A percentile compares a stretch with the other conserved stretches of the same genome.
Evolutionary conservation across 2,113 vertebrate genomes (phyloP).

Genomic region (Spheniscus mendiculus): DNA sequence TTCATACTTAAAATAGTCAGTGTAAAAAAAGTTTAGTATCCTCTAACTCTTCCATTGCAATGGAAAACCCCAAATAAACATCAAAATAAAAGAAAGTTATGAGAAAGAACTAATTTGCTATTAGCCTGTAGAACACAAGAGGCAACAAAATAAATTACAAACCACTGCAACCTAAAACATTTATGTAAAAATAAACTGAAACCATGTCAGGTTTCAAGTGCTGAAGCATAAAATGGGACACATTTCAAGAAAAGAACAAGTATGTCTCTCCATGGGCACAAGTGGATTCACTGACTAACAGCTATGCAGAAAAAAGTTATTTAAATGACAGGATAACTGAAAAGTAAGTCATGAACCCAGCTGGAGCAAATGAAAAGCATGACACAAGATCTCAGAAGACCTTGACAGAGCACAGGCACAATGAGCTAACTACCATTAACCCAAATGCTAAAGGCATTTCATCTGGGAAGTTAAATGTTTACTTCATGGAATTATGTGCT

Average conservation of each 20-base stretch:
- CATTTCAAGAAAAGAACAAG: neutral
- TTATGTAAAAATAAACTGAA: slow-evolving; percentile 38
- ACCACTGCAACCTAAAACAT: slow-evolving; percentile 20
- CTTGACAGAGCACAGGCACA: neutral
- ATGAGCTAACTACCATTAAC: neutral
- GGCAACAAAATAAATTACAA: neutral
- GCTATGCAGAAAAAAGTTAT: neutral
- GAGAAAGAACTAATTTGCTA: neutral
- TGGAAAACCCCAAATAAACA: neutral
- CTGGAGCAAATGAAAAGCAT: slow-evolving; percentile 1
- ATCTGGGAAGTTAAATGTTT: neutral
- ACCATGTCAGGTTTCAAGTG: neutral
- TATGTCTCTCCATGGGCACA: neutral
- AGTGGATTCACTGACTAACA: neutral
- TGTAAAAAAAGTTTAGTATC: neutral
- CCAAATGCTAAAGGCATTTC: neutral
- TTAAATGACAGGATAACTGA: neutral
- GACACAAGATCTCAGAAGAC: slow-evolving; percentile 26
- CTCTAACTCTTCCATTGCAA: neutral
- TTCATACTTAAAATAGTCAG: neutral
- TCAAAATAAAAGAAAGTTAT: neutral
- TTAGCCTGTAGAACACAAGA: neutral
- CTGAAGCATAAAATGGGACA: neutral
- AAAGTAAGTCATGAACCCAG: slow-evolving; percentile 2
- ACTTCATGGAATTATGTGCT: neutral